Percentiles rank a stretch among this genome's conserved stretches.
Evolutionary conservation across 1,140 invertebrate species (phyloP).

Genomic region (Xylocopa sonorina): DNA sequence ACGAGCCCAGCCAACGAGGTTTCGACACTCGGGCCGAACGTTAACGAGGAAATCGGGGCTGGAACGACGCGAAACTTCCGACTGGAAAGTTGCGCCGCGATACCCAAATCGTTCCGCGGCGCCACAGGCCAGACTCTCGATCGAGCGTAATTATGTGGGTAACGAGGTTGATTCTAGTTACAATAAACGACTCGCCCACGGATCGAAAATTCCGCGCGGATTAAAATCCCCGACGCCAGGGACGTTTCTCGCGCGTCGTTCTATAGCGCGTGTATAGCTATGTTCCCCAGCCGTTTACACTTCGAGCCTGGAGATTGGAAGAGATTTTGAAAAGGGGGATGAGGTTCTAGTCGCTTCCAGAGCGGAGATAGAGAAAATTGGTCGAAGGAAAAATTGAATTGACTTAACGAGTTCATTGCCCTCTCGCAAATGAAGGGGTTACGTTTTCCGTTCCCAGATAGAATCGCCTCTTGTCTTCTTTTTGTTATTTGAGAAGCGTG

Average conservation of each 20-base stretch:
- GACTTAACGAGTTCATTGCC: background rate
- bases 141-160: conserved; percentile 34
- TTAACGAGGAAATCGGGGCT: conserved; percentile 56
- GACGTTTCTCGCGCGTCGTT: background rate
- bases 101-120: background rate
- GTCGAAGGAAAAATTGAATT: background rate
- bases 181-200: background rate
- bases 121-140: background rate
- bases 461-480: background rate
- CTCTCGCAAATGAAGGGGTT: background rate
- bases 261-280: background rate
- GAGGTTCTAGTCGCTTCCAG: background rate
- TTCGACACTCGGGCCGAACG: conserved; percentile 37
- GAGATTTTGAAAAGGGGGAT: background rate
- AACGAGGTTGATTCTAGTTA: background rate
- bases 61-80: conserved; percentile 47
- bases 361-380: background rate
- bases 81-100: conserved; percentile 4
- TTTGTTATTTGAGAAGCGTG: background rate
- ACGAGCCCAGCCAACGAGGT: conserved; percentile 44
- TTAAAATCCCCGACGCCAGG: background rate
- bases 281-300: background rate
- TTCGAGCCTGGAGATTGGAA: background rate
- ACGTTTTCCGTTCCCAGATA: background rate
- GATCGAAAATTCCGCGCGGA: background rate